phyloP scores from a whole-genome alignment of 1,140 invertebrate genomes.

The Phocides pigmalion region DNA sequence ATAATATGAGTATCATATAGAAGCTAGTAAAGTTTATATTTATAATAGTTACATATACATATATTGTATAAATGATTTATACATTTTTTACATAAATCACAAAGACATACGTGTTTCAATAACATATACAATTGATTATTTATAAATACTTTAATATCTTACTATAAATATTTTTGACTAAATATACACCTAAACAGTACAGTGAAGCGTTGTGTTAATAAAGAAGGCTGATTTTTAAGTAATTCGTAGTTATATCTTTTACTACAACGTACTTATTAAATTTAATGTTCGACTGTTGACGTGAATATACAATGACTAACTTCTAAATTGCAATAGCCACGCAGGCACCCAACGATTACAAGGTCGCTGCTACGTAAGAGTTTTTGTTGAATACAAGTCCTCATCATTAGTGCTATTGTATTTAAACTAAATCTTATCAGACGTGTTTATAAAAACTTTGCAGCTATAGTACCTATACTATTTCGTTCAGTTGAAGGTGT shows the following conservation, averaged over 20 bases:
- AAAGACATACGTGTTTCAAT: too few species aligned
- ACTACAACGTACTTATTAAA: slow-evolving; percentile 42
- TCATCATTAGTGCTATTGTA: slow-evolving; percentile 25
- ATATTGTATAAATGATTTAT: too few species aligned
- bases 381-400: slow-evolving; percentile 39
- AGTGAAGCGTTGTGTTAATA: too few species aligned
- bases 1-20: too few species aligned
- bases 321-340: slow-evolving; percentile 25
- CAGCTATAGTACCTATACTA: neutral
- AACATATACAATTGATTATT: too few species aligned
- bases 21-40: too few species aligned
- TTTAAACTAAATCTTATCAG: slow-evolving; percentile 2
- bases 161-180: too few species aligned
- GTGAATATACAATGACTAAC: slow-evolving; percentile 29
- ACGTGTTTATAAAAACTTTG: neutral
- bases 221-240: neutral
- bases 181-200: too few species aligned
- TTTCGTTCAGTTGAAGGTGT: too few species aligned
- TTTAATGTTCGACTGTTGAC: slow-evolving; percentile 34
- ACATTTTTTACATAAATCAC: too few species aligned
- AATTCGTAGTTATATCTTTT: neutral
- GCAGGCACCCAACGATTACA: slow-evolving; percentile 26
- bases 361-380: slow-evolving; percentile 30
- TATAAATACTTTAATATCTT: too few species aligned
- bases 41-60: too few species aligned